Evolutionary conservation across 2,797 vertebrate genomes (phyloP).

Genomic region (Cuniculus paca): DNA sequence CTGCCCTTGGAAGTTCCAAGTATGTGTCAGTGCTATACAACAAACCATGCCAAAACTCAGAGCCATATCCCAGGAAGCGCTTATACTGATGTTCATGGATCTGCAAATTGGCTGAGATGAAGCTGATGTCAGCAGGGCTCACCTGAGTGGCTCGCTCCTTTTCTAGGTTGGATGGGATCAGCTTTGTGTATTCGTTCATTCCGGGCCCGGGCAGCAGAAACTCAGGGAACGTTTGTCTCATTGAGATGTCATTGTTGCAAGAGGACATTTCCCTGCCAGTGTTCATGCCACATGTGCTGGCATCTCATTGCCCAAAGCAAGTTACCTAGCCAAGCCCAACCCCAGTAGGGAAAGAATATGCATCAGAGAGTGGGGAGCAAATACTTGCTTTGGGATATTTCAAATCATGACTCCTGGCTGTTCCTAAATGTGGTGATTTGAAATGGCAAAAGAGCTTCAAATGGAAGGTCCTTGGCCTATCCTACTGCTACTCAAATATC

Average conservation of each 20-base stretch:
- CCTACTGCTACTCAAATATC: background rate
- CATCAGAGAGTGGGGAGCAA: background rate
- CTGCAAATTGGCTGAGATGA: background rate
- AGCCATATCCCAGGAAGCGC: background rate
- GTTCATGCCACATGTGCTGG: background rate
- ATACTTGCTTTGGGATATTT: background rate
- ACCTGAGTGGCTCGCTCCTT: background rate
- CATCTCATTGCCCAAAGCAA: background rate
- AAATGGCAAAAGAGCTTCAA: background rate
- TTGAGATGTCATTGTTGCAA: background rate
- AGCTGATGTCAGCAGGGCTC: background rate
- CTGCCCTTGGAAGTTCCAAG: background rate
- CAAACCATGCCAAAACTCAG: background rate
- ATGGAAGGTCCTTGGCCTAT: background rate
- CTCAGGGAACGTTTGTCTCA: background rate
- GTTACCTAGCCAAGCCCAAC: background rate
- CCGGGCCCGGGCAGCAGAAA: background rate
- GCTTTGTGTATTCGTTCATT: too few relatives aligned
- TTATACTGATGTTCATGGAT: background rate
- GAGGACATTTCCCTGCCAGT: background rate
- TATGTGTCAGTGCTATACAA: background rate
- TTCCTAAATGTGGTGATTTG: background rate
- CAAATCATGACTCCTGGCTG: background rate
- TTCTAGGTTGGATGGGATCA: background rate
- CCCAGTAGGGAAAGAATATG: background rate